Base-by-base conservation (phyloP, 1,140 invertebrate species). In the Scaptomyza graminum region DNA sequence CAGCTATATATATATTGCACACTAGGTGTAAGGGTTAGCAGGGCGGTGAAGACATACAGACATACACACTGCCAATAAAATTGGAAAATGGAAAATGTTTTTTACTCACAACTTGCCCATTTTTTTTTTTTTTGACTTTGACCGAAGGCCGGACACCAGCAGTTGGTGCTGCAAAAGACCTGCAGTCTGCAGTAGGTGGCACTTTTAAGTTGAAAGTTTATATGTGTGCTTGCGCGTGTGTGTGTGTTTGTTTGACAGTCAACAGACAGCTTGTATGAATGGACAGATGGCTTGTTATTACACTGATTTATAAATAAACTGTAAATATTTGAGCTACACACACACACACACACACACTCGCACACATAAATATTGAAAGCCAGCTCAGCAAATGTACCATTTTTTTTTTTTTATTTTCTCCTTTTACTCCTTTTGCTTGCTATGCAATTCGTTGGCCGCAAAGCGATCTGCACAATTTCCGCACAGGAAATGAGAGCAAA, bases 231-330 rank as follows among this genome's bases (percentile, higher is more conserved):
- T 52, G 51, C 50, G 31, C 22, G 46, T 34, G 37, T 47, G 25
- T 57, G 16, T 46, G 34, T 65, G 49, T 71, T 47, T 59, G 64
- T 57, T 65, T 80, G 79, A 67, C 78, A 80, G 79, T 43, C 78
- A 65, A 69, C 62, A 63, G 71, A 74, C 74, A 75, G 57, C 50
- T 22, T 9, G 66, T 57, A 37, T 59, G 62, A 67, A 71, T 51
- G 75, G 73, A 62, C 57, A 76, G 83, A 88, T 78, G 78, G 75
- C 78, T 88, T 88, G 82, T 87, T 87, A 87, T 87, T 88, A 87
- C 82, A 87, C 75, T 88, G 82, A 87, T 87, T 87, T 87, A 82
- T 87, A 87, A 87, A 87, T 82, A 87, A 87, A 87, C 70, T 87
- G 83, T 82, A 88, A 88, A 87, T 88, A 88, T 88, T 82, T 82